phyloP scores from a whole-genome alignment of 2,888 invertebrate species.

The Apodemia hepburni region DNA sequence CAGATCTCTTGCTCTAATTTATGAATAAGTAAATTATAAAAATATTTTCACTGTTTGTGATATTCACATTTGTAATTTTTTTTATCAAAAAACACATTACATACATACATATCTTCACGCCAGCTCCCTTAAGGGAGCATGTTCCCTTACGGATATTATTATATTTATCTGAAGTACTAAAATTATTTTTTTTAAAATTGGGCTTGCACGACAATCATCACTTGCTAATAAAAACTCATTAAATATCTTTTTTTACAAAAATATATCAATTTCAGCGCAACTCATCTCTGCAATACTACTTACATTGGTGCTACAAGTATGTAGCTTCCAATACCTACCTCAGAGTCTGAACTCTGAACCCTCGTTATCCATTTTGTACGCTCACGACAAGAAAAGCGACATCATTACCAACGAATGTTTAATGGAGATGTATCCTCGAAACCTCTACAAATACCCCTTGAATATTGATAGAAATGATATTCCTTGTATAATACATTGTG shows the following conservation, averaged over 20 bases:
- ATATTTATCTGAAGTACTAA: too few species aligned
- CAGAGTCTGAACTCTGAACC: constrained; percentile 60
- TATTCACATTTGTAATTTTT: too few species aligned
- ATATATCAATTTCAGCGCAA: constrained; percentile 52
- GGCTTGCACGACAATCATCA: too few species aligned
- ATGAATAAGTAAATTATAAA: too few species aligned
- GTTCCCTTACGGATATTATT: too few species aligned
- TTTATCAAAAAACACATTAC: too few species aligned
- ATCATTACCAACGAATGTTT: constrained; percentile 59
- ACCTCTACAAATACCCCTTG: constrained; percentile 63
- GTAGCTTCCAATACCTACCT: constrained; percentile 54
- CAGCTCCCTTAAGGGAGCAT: too few species aligned
- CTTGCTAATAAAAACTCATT: too few species aligned
- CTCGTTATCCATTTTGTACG: constrained; percentile 62
- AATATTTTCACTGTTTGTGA: too few species aligned
- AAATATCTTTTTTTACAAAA: not conserved
- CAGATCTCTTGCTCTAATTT: too few species aligned
- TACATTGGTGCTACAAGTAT: constrained; percentile 43
- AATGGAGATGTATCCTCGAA: constrained; percentile 66
- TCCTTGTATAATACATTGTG: constrained; percentile 70
- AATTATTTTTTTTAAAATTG: too few species aligned
- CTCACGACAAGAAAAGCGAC: constrained; percentile 63
- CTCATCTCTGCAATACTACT: constrained; percentile 43
- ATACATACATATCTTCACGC: too few species aligned
- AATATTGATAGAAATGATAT: constrained; percentile 64